These are phyloP conservation scores for Dasyornis broadbenti DNA, from an alignment of 2,113 vertebrate species.

Conservation along the genomic window DNA sequence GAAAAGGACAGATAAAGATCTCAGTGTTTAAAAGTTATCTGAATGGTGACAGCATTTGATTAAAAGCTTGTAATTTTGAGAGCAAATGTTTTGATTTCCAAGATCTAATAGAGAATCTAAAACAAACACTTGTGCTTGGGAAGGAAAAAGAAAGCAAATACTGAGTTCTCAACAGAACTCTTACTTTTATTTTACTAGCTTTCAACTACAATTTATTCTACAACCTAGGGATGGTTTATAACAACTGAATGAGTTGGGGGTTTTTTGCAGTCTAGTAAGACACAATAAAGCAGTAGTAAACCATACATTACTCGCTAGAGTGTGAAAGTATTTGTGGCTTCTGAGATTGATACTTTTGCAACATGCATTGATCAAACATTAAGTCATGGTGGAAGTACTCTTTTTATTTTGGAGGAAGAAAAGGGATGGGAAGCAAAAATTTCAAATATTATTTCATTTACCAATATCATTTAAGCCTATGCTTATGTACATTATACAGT, in stretches of 20 bases:
- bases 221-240: background rate
- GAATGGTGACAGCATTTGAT: background rate
- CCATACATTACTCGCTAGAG: background rate
- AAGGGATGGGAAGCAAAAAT: constrained; percentile 29
- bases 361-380: background rate
- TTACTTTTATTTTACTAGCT: background rate
- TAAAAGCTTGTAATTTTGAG: background rate
- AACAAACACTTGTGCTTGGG: background rate
- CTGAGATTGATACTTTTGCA: background rate
- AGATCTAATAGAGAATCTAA: background rate
- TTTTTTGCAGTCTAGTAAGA: background rate
- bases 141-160: background rate
- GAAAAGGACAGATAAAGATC: background rate
- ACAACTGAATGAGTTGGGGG: background rate
- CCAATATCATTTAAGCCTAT: background rate
- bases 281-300: background rate
- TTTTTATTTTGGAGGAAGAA: background rate
- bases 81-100: background rate
- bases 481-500: background rate
- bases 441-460: constrained; percentile 38
- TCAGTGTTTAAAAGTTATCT: background rate
- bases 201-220: background rate
- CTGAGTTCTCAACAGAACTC: background rate
- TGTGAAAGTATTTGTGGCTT: background rate
- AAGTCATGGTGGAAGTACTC: background rate